Base-by-base conservation (phyloP, 2,797 vertebrate genomes). In the Sebastes ruberrimus region DNA sequence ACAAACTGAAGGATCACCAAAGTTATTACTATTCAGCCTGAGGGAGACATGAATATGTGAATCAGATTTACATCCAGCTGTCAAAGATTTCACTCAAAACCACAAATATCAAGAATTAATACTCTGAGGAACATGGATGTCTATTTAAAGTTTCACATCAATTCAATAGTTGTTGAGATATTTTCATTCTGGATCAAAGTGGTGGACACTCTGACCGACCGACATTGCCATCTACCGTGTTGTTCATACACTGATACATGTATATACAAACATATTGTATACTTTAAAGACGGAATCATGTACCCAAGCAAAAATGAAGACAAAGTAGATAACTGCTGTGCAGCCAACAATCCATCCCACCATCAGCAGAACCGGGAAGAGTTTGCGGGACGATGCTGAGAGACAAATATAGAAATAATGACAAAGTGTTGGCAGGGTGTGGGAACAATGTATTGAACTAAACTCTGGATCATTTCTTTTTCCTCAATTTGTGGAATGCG, bases 341-440 rank as follows among this genome's bases (percentile, higher is more conserved):
- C 96, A 97, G 27, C 96, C 96, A 61, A 95, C 77, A 42, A 97
- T 95, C 97, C 97, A 97, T 82, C 95, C 96, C 18, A 96, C 74
- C 3, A 95, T 90, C 35, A 98, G 96, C 71, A 97, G 94, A 71
- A 93, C 8, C 0, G 96, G 95, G 0, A 97, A 93, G 0, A 96
- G 1, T 14, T 95, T 92, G 2, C 55, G 91, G 10, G 94, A 89
- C 10, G 78, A 71, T 52, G 83, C 74, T 59, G 70, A 77, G 28
- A 80, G 75, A 82, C 13, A 82, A 62, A 88, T 22, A 83, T 27
- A 65, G 20, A 76, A 83, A 86, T 5, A 71, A 71, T 67, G 68
- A 66, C 63, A 78, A 59, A 32, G 27, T 60, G 20, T 59, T 66
- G 28, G 52, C 20, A 53, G n/a, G 0, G 10, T 53, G 52, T 53